Evolutionary conservation across 1,140 invertebrate genomes (phyloP), one percentile per base, ranked within the genome.

Genomic region (Oedothorax gibbosus): DNA sequence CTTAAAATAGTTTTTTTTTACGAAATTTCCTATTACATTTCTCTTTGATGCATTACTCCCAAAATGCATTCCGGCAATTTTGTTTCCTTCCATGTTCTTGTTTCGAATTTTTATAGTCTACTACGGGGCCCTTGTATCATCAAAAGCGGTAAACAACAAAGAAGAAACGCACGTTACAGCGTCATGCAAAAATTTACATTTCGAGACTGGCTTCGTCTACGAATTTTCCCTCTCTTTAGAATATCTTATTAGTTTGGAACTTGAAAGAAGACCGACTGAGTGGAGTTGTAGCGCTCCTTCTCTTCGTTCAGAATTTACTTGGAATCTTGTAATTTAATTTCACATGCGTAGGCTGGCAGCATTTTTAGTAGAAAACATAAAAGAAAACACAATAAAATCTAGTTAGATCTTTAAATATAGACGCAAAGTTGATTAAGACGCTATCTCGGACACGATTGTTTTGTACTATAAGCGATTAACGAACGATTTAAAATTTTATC

Each of bases 221-320:
- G 49, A 71, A 10, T 54, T 71, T 71, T 71, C 9, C 69, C 35
- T 35, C 35, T 20, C 2, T 5, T 20, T 9, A 10, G 49, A 53
- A 71, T 53, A 71, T n/a, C 2, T 53, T 71, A 54, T 71, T 71
- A 71, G 50, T 11, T 71, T 10, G 9, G 15, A 71, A 71, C 15
- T 11, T n/a, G 15, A 53, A 71, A 71, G 15, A 18, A 12, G 53
- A 53, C 50, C 50, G 7, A 35, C 15, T n/a, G 0, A 53, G 50
- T 54, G 50, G 15, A 51, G 9, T 7, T 71, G 35, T 35, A 35
- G 35, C 35, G 35, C 35, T 35, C 35, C 12, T 51, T 51, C 15
- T 71, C 15, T 7, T 53, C 15, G 49, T 9, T 0, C 0, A 12
- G 15, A 71, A 53, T 18, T 53, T 71, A 2, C 3, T 53, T 51